Conservation (phyloP, 1,140 invertebrate genomes). For the Bombus huntii region DNA sequence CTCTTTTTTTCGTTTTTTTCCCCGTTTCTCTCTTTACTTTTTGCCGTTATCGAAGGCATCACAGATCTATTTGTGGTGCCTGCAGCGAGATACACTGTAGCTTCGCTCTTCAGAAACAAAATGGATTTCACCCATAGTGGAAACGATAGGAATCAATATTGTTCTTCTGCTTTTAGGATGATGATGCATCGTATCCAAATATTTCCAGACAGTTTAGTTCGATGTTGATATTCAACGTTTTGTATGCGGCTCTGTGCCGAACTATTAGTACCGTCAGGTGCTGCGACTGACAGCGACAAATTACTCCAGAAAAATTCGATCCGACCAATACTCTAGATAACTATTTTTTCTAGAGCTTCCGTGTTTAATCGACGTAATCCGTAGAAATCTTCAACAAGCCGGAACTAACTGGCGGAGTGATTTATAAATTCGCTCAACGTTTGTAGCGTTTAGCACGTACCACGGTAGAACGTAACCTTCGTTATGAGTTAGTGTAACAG, state of each 20-base stretch:
- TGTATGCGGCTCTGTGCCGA: background rate
- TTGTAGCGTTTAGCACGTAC: background rate
- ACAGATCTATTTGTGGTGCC: constrained; percentile 31
- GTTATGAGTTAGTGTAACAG: background rate
- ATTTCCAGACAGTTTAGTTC: constrained; percentile 43
- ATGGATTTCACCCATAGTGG: constrained; percentile 32
- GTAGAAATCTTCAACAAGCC: background rate
- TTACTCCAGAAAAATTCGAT: background rate
- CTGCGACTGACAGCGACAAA: background rate
- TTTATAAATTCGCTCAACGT: background rate
- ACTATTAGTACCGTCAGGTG: background rate
- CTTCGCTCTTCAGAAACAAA: constrained; percentile 11
- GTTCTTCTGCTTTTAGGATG: constrained; percentile 25
- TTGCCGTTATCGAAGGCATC: constrained; percentile 38
- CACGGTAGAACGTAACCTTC: background rate
- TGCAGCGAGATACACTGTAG: constrained; percentile 13
- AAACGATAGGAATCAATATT: constrained; percentile 48
- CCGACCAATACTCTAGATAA: background rate
- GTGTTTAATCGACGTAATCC: background rate
- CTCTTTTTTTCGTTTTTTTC: background rate
- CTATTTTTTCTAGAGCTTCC: background rate
- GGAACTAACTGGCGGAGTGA: background rate
- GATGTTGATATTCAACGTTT: background rate
- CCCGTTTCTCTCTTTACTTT: background rate
- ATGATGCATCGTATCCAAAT: constrained; percentile 44